A percentile compares a stretch with the other conserved stretches of the same genome.
Evolutionary conservation across 2,113 vertebrate genomes (phyloP).

Genomic region (Gadus macrocephalus): DNA sequence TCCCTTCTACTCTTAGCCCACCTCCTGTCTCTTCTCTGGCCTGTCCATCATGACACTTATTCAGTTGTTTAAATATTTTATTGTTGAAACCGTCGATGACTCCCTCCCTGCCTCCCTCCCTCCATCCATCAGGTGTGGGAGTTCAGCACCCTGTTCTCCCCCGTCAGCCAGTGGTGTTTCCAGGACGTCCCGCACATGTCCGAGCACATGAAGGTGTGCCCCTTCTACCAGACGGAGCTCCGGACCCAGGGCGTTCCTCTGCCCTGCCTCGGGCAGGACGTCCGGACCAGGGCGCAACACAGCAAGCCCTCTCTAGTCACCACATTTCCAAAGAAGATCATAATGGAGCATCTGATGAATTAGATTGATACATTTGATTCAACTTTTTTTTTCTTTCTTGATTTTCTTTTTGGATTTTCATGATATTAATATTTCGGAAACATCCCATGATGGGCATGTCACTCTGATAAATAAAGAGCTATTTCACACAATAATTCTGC

Average conservation of each 20-base stretch:
- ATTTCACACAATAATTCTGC: background rate
- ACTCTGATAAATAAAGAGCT: background rate
- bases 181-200: slow-evolving; percentile 72
- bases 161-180: slow-evolving; percentile 81
- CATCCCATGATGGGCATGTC: background rate
- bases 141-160: slow-evolving; percentile 88
- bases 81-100: too few relatives aligned
- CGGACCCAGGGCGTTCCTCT: slow-evolving; percentile 76
- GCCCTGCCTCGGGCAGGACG: slow-evolving; percentile 55
- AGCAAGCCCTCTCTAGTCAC: slow-evolving; percentile 43
- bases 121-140: slow-evolving; percentile 77
- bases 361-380: background rate
- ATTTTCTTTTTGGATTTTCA: background rate
- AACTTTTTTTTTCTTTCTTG: background rate
- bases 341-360: slow-evolving; percentile 33
- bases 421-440: background rate
- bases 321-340: slow-evolving; percentile 48
- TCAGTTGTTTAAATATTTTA: too few relatives aligned
- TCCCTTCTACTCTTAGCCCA: too few relatives aligned
- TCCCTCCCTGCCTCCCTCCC: background rate
- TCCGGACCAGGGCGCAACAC: slow-evolving; percentile 18
- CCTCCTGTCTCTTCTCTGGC: too few relatives aligned
- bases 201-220: slow-evolving; percentile 84
- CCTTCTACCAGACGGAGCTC: slow-evolving; percentile 76
- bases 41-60: too few relatives aligned